Percentiles rank a stretch among this genome's conserved stretches.
These are phyloP conservation scores for Lithophane socia DNA, from an alignment of 2,888 invertebrate species.

Conservation along the genomic window DNA sequence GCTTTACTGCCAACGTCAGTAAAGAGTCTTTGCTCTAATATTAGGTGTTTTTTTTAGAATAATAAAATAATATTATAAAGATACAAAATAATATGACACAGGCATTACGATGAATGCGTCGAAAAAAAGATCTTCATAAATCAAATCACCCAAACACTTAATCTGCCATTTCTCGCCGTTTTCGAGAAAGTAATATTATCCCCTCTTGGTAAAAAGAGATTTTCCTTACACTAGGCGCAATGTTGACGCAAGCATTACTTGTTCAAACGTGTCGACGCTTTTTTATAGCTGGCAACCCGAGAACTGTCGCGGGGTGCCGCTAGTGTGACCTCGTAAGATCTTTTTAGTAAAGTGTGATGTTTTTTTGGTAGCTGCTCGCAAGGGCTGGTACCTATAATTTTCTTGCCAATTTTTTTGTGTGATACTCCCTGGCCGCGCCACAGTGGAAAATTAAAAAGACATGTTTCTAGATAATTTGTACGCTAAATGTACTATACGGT, in stretches of 20 bases:
- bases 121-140: slow-evolving; percentile 49
- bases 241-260: slow-evolving; percentile 87
- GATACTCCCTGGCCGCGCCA: no score
- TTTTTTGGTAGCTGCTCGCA: slow-evolving; percentile 15
- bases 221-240: slow-evolving; percentile 65
- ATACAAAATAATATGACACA: slow-evolving; percentile 44
- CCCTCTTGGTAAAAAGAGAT: slow-evolving; percentile 70
- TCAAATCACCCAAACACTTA: slow-evolving; percentile 57
- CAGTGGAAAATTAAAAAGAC: no score
- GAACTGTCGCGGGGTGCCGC: slow-evolving; percentile 62
- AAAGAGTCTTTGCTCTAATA: neutral
- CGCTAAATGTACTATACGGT: no score
- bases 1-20: neutral
- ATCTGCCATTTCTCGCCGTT: slow-evolving; percentile 70
- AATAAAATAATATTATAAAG: slow-evolving; percentile 29
- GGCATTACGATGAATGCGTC: slow-evolving; percentile 33
- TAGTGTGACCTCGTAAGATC: slow-evolving; percentile 57
- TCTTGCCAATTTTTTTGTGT: neutral
- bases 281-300: slow-evolving; percentile 74
- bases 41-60: neutral
- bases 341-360: slow-evolving; percentile 33
- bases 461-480: no score
- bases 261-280: slow-evolving; percentile 82
- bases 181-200: slow-evolving; percentile 66
- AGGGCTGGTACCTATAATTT: neutral